phyloP scores from a whole-genome alignment of 2,797 vertebrate species.

The Valencia hispanica region DNA sequence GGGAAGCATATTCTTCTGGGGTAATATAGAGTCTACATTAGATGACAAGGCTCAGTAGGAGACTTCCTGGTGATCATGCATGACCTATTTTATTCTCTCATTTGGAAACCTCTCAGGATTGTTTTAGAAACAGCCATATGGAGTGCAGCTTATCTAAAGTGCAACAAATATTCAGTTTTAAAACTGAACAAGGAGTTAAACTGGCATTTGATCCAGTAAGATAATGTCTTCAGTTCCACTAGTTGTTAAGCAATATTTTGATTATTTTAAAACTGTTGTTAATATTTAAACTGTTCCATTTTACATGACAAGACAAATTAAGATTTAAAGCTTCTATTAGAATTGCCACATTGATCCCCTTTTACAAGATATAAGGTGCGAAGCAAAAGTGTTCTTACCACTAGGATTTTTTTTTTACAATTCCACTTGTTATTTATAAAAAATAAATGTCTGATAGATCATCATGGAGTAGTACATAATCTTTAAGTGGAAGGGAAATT shows the following conservation, averaged over 20 bases:
- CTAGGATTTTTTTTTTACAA: not conserved
- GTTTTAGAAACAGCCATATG: not conserved
- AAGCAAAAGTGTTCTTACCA: not conserved
- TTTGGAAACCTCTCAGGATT: not conserved
- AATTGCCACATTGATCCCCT: not conserved
- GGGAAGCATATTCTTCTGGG: not conserved
- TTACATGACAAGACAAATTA: not conserved
- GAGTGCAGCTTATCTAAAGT: not conserved
- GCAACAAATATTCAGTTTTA: not conserved
- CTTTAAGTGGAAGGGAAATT: not conserved
- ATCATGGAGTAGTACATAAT: not conserved
- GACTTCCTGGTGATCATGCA: conserved; percentile 8
- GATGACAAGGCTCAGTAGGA: conserved; percentile 3
- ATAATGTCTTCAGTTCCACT: not conserved
- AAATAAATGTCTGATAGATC: not conserved
- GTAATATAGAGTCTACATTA: conserved; percentile 12
- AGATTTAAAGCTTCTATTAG: not conserved
- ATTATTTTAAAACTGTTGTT: not conserved
- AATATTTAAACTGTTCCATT: not conserved
- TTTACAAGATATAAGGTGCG: too few relatives aligned
- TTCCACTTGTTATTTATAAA: not conserved
- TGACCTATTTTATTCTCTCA: conserved; percentile 4
- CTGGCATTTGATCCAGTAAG: not conserved
- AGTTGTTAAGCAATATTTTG: not conserved
- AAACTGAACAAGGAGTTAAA: not conserved